Evolutionary conservation across 2,888 invertebrate genomes (phyloP), one percentile per base, ranked within the genome.

Genomic region (Ornithoptera priamus): DNA sequence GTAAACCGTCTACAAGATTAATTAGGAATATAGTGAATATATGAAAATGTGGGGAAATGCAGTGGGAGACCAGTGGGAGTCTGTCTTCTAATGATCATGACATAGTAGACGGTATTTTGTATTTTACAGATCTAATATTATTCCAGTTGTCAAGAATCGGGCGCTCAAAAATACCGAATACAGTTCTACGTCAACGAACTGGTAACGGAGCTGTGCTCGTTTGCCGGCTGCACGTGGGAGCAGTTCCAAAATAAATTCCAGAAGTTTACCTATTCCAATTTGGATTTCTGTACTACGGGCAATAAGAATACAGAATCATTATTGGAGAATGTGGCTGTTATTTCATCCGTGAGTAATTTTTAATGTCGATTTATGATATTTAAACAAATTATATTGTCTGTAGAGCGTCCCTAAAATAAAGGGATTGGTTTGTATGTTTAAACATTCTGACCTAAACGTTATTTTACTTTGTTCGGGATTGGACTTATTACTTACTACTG

Each of bases 111-210:
- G 46, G 15, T 46, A 12, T 46, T 46, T 46, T 4, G 2, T 12
- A 15, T 15, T 46, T 4, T 46, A 46, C 46, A 46, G 0, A 46
- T 15, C 2, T 12, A 12, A 15, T 15, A 15, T 42, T 20, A 63
- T 82, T 83, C 2, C 78, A 90, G 90, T 0, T 90, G 90, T 58
- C 75, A 78, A 42, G 81, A 83, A 60, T 75, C 80, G 0, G 78
- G 73, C 0, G 59, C 12, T 5, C 72, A 81, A 62, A 71, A 71
- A 0, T 77, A 85, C 71, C 75, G 83, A 1, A 85, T 89, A 12
- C 90, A 90, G 70, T 56, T 90, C 22, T 88, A 88, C 74, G 70
- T 85, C 57, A 90, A 89, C 67, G 90, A 91, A 71, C 83, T 83
- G 69, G 77, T 76, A 10, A 83, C 86, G 0, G 75, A 79, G 3